Conservation (phyloP, 2,797 vertebrate species). For the Crenuchus spilurus region DNA sequence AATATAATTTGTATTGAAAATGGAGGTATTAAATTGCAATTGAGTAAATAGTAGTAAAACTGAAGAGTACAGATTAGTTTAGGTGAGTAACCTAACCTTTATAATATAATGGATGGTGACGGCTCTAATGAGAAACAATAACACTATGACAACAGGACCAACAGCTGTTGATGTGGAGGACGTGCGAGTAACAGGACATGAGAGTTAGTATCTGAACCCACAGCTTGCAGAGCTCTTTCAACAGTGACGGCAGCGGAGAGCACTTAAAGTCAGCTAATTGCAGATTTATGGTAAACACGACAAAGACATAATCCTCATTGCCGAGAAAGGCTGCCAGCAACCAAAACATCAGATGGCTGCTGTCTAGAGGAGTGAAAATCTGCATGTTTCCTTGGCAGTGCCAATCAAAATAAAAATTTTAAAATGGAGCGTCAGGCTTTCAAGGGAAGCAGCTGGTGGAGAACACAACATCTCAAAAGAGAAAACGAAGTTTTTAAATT, state of each 20-base stretch:
- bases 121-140: background rate
- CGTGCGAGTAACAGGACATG: background rate
- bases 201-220: conserved; percentile 11
- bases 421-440: background rate
- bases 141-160: background rate
- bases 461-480: background rate
- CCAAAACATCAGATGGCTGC: conserved; percentile 44
- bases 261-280: conserved; percentile 52
- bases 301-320: conserved; percentile 42
- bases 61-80: too few relatives aligned
- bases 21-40: too few relatives aligned
- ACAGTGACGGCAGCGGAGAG: conserved; percentile 29
- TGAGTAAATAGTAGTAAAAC: too few relatives aligned
- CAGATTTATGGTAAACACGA: conserved; percentile 58
- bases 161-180: conserved; percentile 22
- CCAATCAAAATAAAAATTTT: background rate
- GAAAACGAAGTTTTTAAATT: too few relatives aligned
- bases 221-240: conserved; percentile 38
- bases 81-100: too few relatives aligned
- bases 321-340: conserved; percentile 29
- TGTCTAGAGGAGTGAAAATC: conserved; percentile 21
- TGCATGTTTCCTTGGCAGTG: conserved; percentile 17
- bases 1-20: too few relatives aligned
- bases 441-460: background rate
- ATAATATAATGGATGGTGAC: background rate